Evolutionary conservation across 2,797 vertebrate genomes (phyloP).

Genomic region (Hyperoplus immaculatus): DNA sequence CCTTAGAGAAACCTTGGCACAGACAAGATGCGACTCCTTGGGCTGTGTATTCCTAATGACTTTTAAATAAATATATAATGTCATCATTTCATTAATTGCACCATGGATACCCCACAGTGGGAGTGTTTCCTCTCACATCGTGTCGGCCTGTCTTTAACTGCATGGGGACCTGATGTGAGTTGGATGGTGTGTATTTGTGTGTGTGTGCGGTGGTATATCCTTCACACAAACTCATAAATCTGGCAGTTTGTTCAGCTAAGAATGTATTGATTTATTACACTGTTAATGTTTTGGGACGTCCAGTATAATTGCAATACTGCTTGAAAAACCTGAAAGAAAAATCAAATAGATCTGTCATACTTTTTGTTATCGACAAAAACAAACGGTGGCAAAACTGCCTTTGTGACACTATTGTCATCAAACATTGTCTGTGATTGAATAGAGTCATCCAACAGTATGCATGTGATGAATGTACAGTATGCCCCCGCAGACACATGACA

Average conservation of each 20-base stretch:
- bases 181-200: conserved; percentile 4
- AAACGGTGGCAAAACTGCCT: neutral
- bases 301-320: neutral
- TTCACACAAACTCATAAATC: conserved; percentile 16
- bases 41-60: conserved; percentile 83
- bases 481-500: conserved; percentile 7
- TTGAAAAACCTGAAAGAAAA: conserved; percentile 6
- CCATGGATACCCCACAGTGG: conserved; percentile 64
- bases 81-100: conserved; percentile 83
- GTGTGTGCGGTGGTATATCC: neutral
- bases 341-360: conserved; percentile 1
- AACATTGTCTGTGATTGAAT: neutral
- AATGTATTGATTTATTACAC: conserved; percentile 21
- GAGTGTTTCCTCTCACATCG: conserved; percentile 61
- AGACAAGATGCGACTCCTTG: conserved; percentile 72
- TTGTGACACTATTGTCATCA: conserved; percentile 8
- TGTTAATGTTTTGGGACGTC: neutral
- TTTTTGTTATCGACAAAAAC: neutral
- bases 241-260: conserved; percentile 10
- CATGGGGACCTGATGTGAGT: conserved; percentile 43
- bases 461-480: conserved; percentile 18
- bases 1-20: conserved; percentile 57
- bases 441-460: neutral
- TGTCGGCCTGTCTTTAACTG: conserved; percentile 49
- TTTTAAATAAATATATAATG: conserved; percentile 86